Base-by-base conservation (phyloP, 2,888 invertebrate genomes). In the Eulithis prunata region DNA sequence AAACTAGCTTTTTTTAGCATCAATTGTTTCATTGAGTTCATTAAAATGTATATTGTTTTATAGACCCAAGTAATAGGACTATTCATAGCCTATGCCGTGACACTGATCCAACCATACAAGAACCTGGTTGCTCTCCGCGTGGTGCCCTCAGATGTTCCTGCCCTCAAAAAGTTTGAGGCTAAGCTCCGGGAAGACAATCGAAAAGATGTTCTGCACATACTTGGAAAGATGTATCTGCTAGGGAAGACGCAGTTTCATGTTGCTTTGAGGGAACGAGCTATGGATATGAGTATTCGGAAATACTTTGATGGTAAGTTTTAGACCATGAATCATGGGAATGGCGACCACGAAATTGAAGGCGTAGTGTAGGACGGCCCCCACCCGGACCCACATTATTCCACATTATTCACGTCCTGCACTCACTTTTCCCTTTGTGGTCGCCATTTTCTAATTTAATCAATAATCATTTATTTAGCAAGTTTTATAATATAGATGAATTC, bases 21-120 rank as follows among this genome's bases (percentile, higher is more conserved):
- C 32, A 5, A 32, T 32, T 32, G 32, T 32, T 32, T 32, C 32
- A 32, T 32, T 32, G 32, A 0, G 32, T 32, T 32, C 32, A 32
- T 32, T 5, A 32, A 32, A 32, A 32, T 32, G 6, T 32, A 5
- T 32, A 3, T 10, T 49, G 8, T 54, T 3, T 66, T 64, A 14
- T 77, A 92, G 92, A 85, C 87, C 67, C 80, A 85, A 1, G 83
- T 91, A 62, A 83, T 84, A 0, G 91, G 90, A 0, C 73, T 92
- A 0, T 92, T 90, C 70, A 71, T 93, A 3, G 85, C 90, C 0
- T 92, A 93, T 49, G 84, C 81, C 0, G 69, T 93, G 0, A 62
- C 89, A 2, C 80, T 84, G 43, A 72, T 87, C 0, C 92, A 93
- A 62, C 92, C 92, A 0, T 90, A 80, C 66, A 4, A 73, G 0